A percentile compares a stretch with the other conserved stretches of the same genome.
These are phyloP conservation scores for Hylaeus anthracinus DNA, from an alignment of 1,140 invertebrate genomes.

Conservation along the genomic window DNA sequence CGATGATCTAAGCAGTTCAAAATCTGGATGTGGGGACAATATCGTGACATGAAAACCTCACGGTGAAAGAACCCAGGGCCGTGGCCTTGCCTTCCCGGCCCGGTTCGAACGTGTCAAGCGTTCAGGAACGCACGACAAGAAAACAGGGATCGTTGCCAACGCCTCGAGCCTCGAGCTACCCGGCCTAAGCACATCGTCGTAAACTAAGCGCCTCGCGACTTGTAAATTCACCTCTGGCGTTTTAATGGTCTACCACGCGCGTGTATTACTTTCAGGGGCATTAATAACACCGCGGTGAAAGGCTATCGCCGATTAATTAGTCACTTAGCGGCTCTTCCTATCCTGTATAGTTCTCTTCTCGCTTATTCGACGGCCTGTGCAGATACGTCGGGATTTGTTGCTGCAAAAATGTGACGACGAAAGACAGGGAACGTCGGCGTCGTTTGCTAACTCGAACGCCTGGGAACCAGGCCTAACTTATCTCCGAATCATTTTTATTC, in stretches of 20 bases:
- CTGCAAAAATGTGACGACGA: background rate
- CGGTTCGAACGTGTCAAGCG: conserved; percentile 71
- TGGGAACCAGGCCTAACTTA: conserved; percentile 12
- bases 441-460: background rate
- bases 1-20: background rate
- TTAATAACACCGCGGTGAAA: conserved; percentile 76
- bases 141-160: conserved; percentile 73
- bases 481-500: background rate
- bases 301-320: conserved; percentile 75
- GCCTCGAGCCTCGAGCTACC: conserved; percentile 69
- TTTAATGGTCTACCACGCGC: conserved; percentile 77
- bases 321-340: conserved; percentile 55
- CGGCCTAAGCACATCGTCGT: conserved; percentile 72
- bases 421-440: background rate
- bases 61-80: conserved; percentile 49
- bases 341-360: conserved; percentile 16
- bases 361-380: conserved; percentile 14
- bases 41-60: background rate
- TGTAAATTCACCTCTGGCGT: conserved; percentile 80
- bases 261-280: conserved; percentile 79
- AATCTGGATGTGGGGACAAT: background rate
- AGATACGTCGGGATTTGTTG: background rate
- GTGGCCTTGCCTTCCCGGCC: conserved; percentile 63
- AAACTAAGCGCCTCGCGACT: conserved; percentile 77
- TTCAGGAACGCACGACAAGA: conserved; percentile 68